Conservation (phyloP, 2,797 vertebrate species). For the Gymnothorax javanicus region DNA sequence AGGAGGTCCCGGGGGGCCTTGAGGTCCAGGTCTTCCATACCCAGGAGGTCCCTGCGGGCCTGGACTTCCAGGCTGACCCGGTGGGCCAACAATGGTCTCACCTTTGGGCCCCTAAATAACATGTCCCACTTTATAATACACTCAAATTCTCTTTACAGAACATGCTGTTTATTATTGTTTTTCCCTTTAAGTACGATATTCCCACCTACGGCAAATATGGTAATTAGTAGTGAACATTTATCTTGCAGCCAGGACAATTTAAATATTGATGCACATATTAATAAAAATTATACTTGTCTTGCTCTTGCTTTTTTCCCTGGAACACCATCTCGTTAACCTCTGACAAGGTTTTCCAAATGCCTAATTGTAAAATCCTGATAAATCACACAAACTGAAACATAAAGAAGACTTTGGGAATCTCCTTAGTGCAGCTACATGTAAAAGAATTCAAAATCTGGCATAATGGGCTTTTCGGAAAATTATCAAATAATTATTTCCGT, state of each 20-base stretch:
- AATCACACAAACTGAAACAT: constrained; percentile 27
- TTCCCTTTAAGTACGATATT: background rate
- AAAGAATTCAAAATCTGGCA: constrained; percentile 12
- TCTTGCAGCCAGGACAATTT: background rate
- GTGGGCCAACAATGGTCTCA: constrained; percentile 78
- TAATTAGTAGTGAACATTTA: background rate
- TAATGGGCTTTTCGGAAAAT: constrained; percentile 1
- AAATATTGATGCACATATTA: background rate
- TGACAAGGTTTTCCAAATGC: constrained; percentile 19
- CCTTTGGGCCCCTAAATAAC: constrained; percentile 86
- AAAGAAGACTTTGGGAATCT: background rate
- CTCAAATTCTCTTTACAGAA: background rate
- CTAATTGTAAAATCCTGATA: constrained; percentile 11
- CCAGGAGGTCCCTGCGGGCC: constrained; percentile 85
- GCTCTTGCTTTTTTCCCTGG: constrained; percentile 23
- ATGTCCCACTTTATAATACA: background rate
- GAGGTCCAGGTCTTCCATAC: constrained; percentile 79
- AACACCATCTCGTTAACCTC: constrained; percentile 33
- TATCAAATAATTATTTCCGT: background rate
- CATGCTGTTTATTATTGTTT: background rate
- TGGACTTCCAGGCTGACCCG: constrained; percentile 81
- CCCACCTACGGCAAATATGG: background rate
- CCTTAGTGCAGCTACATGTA: constrained; percentile 30
- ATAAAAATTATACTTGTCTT: background rate
- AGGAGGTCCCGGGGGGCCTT: constrained; percentile 83